Evolutionary conservation across 2,113 vertebrate genomes (phyloP), one percentile per base, ranked within the genome.

Genomic region (Crotophaga sulcirostris): DNA sequence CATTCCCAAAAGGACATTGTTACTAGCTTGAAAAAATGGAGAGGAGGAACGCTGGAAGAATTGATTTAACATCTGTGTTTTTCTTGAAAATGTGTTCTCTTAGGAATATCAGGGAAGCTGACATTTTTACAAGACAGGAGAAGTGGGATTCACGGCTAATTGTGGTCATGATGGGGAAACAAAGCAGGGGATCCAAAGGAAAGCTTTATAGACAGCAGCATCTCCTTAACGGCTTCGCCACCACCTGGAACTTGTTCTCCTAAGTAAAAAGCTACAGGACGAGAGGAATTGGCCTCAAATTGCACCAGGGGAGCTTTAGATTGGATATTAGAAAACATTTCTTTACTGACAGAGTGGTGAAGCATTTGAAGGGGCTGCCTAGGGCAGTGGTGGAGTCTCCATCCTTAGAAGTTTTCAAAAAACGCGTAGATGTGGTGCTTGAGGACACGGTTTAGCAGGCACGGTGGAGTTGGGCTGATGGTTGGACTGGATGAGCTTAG

Each of bases 41-140:
- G 84, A 34, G 86, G 55, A 4, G 40, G 67, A 69, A 89, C 59
- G 93, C 89, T 33, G 86, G 62, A 72, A 68, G 86, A 75, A 89
- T 80, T 83, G 90, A 72, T 89, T 96, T 81, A 94, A 84, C 92
- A 95, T 69, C 94, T 95, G 91, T 90, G 93, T 92, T 95, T 93
- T 83, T 67, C 86, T 93, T 89, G 76, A 79, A 58, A 84, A 92
- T 1, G 1, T 56, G 74, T 24, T 84, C 94, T 90, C 87, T 31
- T 19, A 49, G 92, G 94, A 68, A 7, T 25, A 31, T 15, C 8
- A 7, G 80, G 73, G 68, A 91, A 74, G 91, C 44, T 92, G 96
- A 94, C 85, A 96, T 95, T 97, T 95, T 84, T 91, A 92, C 86
- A 36, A 79, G 83, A 54, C 74, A 68, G 62, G 69, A 84, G 56